Evolutionary conservation across 2,888 invertebrate species (phyloP), one percentile per base, ranked within the genome.

Genomic region (Drosophila ustulata): DNA sequence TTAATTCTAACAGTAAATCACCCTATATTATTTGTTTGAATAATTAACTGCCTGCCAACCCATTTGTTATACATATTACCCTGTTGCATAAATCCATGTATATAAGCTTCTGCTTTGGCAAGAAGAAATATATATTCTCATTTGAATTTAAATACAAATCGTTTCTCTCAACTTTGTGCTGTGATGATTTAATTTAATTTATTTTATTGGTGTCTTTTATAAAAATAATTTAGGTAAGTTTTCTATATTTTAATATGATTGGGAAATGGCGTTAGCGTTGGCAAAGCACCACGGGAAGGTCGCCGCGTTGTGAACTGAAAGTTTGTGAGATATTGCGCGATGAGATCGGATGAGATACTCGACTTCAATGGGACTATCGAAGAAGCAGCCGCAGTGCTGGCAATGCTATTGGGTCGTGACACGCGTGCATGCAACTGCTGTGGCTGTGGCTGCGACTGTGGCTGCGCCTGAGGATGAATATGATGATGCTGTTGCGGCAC

Each of bases 241-340:
- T 58, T 43, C 81, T 79, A 87, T 46, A 66, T 64, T 64, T 80
- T 88, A 39, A 80, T 46, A 55, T 78, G 62, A 26, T 61, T 75
- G 4, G 89, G 90, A 66, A 89, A 90, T 30, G 89, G 89, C 26
- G 90, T 89, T 61, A 90, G 69, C 2, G 90, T 89, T 25, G 89
- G 89, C 71, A 89, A 67, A 1, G 82, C 80, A 37, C 89, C 89
- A 7, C 87, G 89, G 0, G 73, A 71, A 30, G 90, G 90, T 6
- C 74, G 87, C 9, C 57, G 67, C 23, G 89, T 89, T 32, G 78
- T 87, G 6, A 66, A 71, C 57, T 88, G 84, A 26, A 82, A 89
- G 56, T 89, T 83, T 43, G 75, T 71, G 26, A 81, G 72, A 64
- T 81, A 86, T 25, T 84, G 79, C 23, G 87, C 65, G 25, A 74